phyloP scores from a whole-genome alignment of 2,888 invertebrate species.

The Phrixothrix hirtus region DNA sequence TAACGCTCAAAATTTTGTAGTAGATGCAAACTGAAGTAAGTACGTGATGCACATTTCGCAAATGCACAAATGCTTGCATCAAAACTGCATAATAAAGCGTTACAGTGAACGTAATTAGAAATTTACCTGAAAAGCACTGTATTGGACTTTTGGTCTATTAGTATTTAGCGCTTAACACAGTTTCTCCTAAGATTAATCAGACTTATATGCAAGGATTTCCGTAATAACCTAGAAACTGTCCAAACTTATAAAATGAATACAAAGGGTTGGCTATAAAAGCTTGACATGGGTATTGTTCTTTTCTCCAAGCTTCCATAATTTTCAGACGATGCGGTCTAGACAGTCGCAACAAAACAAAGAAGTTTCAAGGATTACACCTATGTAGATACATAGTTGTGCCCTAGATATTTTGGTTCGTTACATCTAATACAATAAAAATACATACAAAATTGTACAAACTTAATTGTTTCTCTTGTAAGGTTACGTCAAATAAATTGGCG shows the following conservation, averaged over 20 bases:
- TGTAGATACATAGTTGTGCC: background rate
- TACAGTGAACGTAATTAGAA: background rate
- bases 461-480: background rate
- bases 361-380: constrained; percentile 17
- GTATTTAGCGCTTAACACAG: background rate
- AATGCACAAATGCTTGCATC: background rate
- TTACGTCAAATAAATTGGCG: background rate
- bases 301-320: constrained; percentile 13
- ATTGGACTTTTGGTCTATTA: background rate
- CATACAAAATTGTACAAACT: background rate
- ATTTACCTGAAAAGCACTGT: background rate
- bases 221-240: constrained; percentile 10
- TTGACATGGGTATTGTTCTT: constrained; percentile 18
- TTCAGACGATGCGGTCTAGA: constrained; percentile 14
- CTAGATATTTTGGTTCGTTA: background rate
- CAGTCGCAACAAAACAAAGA: constrained; percentile 7
- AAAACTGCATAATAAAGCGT: background rate
- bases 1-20: background rate
- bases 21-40: background rate
- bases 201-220: background rate
- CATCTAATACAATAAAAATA: background rate
- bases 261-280: constrained; percentile 15
- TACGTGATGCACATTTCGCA: constrained; percentile 3
- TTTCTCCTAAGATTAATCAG: background rate
- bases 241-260: constrained; percentile 13